phyloP scores from a whole-genome alignment of 64 coral and sea anemone genomes.

The Astreopora myriophthalma region DNA sequence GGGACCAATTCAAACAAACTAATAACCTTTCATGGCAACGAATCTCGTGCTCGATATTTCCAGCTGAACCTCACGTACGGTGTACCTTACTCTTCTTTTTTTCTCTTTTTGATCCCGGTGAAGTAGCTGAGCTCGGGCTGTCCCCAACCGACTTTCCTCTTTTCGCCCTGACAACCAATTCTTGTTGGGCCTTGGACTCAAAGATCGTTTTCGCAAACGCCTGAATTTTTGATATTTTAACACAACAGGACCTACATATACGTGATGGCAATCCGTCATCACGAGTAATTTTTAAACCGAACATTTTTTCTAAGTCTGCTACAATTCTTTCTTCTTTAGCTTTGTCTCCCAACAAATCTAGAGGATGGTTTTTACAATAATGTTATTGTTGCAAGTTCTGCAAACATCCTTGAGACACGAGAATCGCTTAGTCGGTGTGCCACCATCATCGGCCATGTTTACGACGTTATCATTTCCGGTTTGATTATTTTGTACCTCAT shows the following conservation, averaged over 20 bases:
- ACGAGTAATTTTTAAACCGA: neutral
- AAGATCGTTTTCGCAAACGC: neutral
- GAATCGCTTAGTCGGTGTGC: neutral
- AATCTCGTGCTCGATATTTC: no score
- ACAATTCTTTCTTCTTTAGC: constrained; percentile 16
- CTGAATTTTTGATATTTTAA: neutral
- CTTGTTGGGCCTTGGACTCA: constrained; percentile 5
- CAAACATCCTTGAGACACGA: neutral
- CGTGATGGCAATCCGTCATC: constrained; percentile 44
- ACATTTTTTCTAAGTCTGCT: neutral
- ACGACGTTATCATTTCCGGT: neutral
- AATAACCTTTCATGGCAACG: no score
- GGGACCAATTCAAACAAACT: no score
- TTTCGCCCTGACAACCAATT: no score
- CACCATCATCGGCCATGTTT: neutral
- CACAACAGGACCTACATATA: constrained; percentile 17
- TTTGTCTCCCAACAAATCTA: constrained; percentile 30
- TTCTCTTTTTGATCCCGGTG: constrained; percentile 39
- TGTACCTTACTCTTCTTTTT: constrained; percentile 39
- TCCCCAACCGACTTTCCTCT: constrained; percentile 22
- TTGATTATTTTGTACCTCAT: neutral
- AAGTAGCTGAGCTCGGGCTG: constrained; percentile 9
- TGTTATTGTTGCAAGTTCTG: neutral
- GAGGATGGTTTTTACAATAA: constrained; percentile 37
- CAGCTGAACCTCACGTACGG: no score